Percentiles rank a stretch among this genome's conserved stretches.
phyloP scores from a whole-genome alignment of 2,113 vertebrate species.

The Cichladusa arquata region DNA sequence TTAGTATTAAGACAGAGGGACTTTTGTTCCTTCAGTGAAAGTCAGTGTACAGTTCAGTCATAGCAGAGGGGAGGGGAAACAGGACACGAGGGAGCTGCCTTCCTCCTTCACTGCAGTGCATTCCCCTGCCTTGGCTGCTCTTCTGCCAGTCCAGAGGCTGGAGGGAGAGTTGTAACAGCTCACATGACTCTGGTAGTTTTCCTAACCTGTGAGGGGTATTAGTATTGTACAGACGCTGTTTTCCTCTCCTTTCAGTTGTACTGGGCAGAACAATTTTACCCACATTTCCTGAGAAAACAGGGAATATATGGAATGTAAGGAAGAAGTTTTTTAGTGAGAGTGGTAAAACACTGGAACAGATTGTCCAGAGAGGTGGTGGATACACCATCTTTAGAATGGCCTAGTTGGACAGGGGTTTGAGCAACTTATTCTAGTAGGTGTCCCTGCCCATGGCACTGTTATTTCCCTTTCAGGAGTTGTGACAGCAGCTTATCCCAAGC shows the following conservation, averaged over 20 bases:
- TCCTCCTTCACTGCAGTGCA: neutral
- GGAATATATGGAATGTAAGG: too few species aligned
- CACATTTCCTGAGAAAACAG: neutral
- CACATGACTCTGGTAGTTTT: rapidly evolving
- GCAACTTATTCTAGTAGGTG: neutral
- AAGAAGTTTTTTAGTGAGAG: neutral
- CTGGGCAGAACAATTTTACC: neutral
- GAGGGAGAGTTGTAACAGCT: neutral
- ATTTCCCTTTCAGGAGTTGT: neutral
- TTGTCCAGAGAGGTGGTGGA: neutral
- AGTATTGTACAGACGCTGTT: neutral
- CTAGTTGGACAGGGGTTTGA: neutral
- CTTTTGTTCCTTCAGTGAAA: neutral
- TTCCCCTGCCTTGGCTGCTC: neutral
- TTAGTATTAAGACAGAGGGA: neutral
- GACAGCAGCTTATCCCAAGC: neutral
- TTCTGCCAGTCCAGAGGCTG: neutral
- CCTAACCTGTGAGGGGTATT: neutral
- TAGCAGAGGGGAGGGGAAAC: neutral
- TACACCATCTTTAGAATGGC: neutral
- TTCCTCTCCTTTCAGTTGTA: neutral
- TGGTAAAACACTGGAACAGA: neutral
- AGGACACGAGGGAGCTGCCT: neutral
- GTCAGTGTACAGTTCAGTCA: neutral
- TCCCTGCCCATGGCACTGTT: rapidly evolving